Conservation (phyloP, 2,888 invertebrate genomes). For the Stenodera caucasica region DNA sequence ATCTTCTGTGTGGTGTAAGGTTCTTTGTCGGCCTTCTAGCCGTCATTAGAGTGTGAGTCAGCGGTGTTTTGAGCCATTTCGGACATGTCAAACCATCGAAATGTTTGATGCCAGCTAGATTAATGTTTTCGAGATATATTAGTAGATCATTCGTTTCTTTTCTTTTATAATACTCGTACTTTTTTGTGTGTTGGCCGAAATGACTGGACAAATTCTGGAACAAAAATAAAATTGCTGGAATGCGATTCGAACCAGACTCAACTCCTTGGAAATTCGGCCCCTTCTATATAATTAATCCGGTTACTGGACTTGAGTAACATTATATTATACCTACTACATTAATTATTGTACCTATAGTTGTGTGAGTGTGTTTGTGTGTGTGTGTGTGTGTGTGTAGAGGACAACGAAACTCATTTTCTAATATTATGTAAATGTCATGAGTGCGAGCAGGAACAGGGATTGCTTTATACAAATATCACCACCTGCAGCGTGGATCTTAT, state of each 20-base stretch:
- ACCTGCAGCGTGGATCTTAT: conserved; percentile 46
- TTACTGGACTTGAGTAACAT: no score
- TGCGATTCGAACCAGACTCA: no score
- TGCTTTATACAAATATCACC: conserved; percentile 38
- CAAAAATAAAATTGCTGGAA: background rate
- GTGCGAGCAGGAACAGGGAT: conserved; percentile 25
- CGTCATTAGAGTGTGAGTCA: conserved; percentile 51
- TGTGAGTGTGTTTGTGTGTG: no score
- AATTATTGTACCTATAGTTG: no score
- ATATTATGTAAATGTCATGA: conserved; percentile 28
- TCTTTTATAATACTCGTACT: conserved; percentile 12
- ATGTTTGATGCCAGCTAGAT: conserved; percentile 55
- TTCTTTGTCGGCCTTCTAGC: conserved; percentile 48
- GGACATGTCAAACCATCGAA: conserved; percentile 50
- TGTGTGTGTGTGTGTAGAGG: no score
- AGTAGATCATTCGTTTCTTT: background rate
- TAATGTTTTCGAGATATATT: conserved; percentile 54
- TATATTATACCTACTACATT: no score
- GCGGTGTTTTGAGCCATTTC: conserved; percentile 43
- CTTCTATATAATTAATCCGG: conserved; percentile 10
- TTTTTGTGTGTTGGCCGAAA: conserved; percentile 11
- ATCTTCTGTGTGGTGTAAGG: conserved; percentile 38
- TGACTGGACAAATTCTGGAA: conserved; percentile 18
- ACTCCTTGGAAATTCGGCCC: background rate
- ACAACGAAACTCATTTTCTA: conserved; percentile 16